Base-by-base conservation (phyloP, 2,888 invertebrate species). In the Adelognathus sp. region DNA sequence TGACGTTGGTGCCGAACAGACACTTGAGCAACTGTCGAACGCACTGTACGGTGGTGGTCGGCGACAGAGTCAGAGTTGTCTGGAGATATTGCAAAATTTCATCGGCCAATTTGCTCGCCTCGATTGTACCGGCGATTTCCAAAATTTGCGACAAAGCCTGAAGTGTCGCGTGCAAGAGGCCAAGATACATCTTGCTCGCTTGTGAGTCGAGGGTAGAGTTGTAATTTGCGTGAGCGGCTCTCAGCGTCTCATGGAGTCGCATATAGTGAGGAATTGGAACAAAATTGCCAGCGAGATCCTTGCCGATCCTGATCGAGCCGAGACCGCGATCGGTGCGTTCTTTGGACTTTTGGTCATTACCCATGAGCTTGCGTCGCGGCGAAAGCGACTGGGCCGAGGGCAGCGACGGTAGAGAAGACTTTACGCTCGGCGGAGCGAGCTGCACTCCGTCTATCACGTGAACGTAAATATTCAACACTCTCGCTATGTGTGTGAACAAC, bases 221-320 rank as follows among this genome's bases (percentile, higher is more conserved):
- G 92, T 97, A 97, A 92, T 97, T 98, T 29, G 95, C 95, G 91
- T 97, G 96, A 2, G 97, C 96, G 82, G 96, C 95, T 89, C 95
- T 95, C 71, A 98, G 90, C 66, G 95, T 94, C 74, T 97, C 97
- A 90, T 96, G 96, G 76, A 98, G 93, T 91, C 96, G 96, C 93
- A 97, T 94, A 90, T 98, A 98, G 89, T 97, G 96, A 0, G 96
- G 95, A 77, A 95, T 94, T 79, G 93, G 94, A 66, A 92, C 93
- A 91, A 96, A 96, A 86, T 94, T 94, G 0, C 96, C 95, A 58
- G 93, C 90, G 6, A 92, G 91, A 18, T 92, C 92, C 6, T 93
- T 83, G 67, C 92, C 92, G 0, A 90, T 89, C 0, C 54, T 76
- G n/a, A 82, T 46, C 41, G 70, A 18, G 29, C 54, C 67, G 9